These are phyloP conservation scores for Petromus typicus DNA, from an alignment of 2,113 vertebrate species.

Conservation along the genomic window DNA sequence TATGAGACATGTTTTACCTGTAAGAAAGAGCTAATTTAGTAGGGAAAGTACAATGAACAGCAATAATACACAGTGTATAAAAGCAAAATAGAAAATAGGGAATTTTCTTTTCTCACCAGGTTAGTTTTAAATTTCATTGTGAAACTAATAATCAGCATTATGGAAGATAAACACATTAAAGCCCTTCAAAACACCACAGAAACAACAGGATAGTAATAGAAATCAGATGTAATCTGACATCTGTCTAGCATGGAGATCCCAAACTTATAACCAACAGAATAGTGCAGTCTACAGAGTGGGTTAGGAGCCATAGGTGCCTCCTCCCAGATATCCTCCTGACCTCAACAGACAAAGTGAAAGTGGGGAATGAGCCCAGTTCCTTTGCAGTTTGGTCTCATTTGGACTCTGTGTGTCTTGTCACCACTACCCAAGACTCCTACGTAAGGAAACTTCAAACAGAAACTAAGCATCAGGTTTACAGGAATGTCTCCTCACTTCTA, in stretches of 20 bases:
- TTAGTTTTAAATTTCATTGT: background rate
- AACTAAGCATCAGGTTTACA: background rate
- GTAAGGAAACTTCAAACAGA: background rate
- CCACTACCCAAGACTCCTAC: background rate
- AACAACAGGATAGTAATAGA: accelerated
- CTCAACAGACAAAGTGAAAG: accelerated
- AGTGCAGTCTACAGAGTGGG: accelerated
- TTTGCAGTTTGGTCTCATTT: background rate
- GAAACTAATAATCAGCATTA: background rate
- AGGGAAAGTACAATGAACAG: background rate
- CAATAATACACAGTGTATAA: too few relatives aligned
- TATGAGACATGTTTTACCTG: background rate
- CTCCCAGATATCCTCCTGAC: background rate
- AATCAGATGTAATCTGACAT: accelerated
- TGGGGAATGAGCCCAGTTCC: background rate
- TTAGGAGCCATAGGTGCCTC: too few relatives aligned
- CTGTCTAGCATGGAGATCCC: accelerated
- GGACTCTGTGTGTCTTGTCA: background rate
- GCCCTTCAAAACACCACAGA: background rate
- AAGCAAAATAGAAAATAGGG: background rate
- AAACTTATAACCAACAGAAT: accelerated
- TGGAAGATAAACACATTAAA: accelerated
- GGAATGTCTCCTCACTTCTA: background rate
- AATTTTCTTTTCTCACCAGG: background rate
- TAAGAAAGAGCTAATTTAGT: background rate